Evolutionary conservation across 2,797 vertebrate species (phyloP).

Genomic region (Uromys caudimaculatus): DNA sequence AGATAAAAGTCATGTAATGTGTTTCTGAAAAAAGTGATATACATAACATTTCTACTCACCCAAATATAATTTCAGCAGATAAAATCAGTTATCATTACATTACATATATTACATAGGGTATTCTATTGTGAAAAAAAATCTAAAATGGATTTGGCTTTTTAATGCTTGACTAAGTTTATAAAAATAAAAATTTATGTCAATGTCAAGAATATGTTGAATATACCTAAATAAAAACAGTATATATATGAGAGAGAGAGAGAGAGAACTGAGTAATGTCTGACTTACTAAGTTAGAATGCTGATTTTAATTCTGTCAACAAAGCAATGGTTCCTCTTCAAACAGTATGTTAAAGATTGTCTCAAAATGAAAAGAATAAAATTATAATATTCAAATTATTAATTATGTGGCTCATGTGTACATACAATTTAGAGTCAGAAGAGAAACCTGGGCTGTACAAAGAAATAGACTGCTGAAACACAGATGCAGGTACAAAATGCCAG

Average conservation of each 20-base stretch:
- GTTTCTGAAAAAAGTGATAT: conserved; percentile 62
- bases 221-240: not conserved
- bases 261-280: not conserved
- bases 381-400: not conserved
- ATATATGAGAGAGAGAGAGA: not conserved
- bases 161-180: not conserved
- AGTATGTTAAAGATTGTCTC: not conserved
- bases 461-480: conserved; percentile 23
- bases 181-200: not conserved
- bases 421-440: not conserved
- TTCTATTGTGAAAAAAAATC: conserved; percentile 25
- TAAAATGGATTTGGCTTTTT: not conserved
- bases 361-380: conserved; percentile 32
- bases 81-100: not conserved
- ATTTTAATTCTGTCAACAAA: not conserved
- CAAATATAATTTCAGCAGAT: conserved; percentile 15
- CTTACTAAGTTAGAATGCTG: not conserved
- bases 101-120: not conserved
- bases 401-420: not conserved
- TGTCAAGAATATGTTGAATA: conserved; percentile 6
- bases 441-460: not conserved
- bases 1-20: conserved; percentile 48
- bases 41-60: conserved; percentile 42
- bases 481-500: not conserved
- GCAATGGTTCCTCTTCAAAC: not conserved